Conservation (phyloP, 2,888 invertebrate species). For the Lasioglossum leucozonium region DNA sequence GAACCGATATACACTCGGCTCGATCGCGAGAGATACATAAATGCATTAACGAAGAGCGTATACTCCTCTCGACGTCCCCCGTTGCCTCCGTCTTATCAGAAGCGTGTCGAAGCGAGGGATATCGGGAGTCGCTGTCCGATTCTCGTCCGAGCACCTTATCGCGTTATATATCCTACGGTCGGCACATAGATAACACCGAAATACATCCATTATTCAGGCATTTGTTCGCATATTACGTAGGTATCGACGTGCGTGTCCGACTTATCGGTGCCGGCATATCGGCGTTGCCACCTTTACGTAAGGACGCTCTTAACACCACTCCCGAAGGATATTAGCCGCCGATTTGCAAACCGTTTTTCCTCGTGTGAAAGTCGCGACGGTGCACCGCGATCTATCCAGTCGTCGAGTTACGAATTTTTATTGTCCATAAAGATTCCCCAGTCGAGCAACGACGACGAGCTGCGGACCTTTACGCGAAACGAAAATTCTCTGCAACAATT, state of each 20-base stretch:
- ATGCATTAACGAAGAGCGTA: constrained; percentile 75
- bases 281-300: constrained; percentile 76
- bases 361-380: neutral
- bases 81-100: constrained; percentile 25
- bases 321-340: constrained; percentile 81
- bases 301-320: constrained; percentile 72
- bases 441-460: neutral
- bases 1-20: constrained; percentile 49
- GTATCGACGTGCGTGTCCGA: constrained; percentile 63
- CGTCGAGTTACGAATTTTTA: neutral
- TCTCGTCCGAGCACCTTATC: constrained; percentile 62
- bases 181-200: constrained; percentile 75
- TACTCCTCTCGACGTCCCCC: constrained; percentile 43
- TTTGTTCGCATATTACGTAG: constrained; percentile 75
- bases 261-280: constrained; percentile 70
- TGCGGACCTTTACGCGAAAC: neutral
- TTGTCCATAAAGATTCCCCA: neutral
- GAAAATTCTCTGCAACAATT: neutral
- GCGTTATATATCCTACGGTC: constrained; percentile 61
- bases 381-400: neutral
- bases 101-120: constrained; percentile 30
- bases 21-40: constrained; percentile 79
- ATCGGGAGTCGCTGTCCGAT: constrained; percentile 61
- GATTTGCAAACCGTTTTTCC: neutral
- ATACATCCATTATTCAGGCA: constrained; percentile 80